phyloP scores from a whole-genome alignment of 2,113 vertebrate genomes.

The Campylomormyrus tamandua region DNA sequence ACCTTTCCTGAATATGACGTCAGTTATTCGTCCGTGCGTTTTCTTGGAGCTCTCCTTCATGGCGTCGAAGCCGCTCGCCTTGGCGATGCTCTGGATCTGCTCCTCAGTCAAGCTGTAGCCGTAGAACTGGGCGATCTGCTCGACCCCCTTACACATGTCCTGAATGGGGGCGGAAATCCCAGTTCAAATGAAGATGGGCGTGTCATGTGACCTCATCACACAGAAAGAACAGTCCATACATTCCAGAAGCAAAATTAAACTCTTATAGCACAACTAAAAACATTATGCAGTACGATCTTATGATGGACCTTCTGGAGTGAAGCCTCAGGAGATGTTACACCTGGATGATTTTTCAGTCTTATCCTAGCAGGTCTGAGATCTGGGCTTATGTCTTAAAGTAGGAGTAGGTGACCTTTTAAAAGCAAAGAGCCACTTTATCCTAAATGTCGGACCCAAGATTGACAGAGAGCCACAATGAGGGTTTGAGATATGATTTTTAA shows the following conservation, averaged over 20 bases:
- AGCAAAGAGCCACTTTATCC: no score
- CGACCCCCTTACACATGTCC: conserved; percentile 50
- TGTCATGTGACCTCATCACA: neutral
- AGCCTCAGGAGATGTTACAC: neutral
- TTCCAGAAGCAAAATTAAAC: neutral
- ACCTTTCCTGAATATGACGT: conserved; percentile 61
- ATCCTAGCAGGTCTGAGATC: neutral
- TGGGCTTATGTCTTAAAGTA: neutral
- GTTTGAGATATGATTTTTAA: no score
- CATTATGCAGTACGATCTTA: neutral
- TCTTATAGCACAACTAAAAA: neutral
- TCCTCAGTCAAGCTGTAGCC: conserved; percentile 44
- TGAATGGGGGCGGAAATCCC: conserved; percentile 21
- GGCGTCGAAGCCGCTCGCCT: conserved; percentile 46
- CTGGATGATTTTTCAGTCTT: neutral
- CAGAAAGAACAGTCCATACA: neutral
- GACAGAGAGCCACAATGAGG: no score
- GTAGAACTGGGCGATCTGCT: conserved; percentile 54
- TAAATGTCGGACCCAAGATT: no score
- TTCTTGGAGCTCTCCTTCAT: conserved; percentile 48
- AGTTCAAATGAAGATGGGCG: neutral
- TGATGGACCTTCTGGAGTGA: neutral
- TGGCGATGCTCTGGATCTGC: conserved; percentile 47
- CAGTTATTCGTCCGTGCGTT: conserved; percentile 54
- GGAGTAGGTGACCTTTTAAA: no score